phyloP scores from a whole-genome alignment of 2,888 invertebrate species.

The Philereme vetulata region DNA sequence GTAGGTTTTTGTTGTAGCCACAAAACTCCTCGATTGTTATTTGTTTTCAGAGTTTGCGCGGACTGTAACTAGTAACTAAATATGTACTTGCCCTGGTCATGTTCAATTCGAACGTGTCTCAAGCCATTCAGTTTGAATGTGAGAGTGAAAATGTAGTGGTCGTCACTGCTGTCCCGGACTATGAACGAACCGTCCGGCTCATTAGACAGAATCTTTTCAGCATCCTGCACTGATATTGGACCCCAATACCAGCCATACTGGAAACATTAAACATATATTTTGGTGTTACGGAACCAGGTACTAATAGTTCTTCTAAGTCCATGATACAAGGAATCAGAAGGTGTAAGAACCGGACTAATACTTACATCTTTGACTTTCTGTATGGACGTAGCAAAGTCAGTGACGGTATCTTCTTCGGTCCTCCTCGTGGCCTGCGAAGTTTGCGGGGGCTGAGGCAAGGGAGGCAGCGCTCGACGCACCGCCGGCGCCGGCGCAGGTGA shows the following conservation, averaged over 20 bases:
- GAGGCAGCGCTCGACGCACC: constrained; percentile 72
- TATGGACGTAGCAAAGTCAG: constrained; percentile 95
- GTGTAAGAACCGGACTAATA: neutral
- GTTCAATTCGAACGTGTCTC: constrained; percentile 96
- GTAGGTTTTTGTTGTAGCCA: too few species aligned
- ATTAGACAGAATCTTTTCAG: constrained; percentile 94
- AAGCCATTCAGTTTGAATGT: constrained; percentile 96
- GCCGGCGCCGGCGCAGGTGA: constrained; percentile 73
- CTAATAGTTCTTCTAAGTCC: too few species aligned
- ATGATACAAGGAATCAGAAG: too few species aligned
- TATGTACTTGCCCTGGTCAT: constrained; percentile 91
- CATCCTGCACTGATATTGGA: constrained; percentile 94
- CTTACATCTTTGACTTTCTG: constrained; percentile 97
- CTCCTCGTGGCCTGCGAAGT: constrained; percentile 56
- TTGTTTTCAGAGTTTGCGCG: too few species aligned
- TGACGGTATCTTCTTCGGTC: constrained; percentile 74
- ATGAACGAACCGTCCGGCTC: constrained; percentile 97
- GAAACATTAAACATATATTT: constrained; percentile 38
- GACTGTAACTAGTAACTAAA: too few species aligned
- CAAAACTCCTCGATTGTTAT: too few species aligned
- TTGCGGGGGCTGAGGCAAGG: constrained; percentile 67
- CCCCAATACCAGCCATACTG: constrained; percentile 99
- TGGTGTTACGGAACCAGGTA: neutral
- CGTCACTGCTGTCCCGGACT: constrained; percentile 96
- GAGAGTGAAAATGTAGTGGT: constrained; percentile 96